Evolutionary conservation across 1,140 invertebrate species (phyloP), one percentile per base, ranked within the genome.

Genomic region (Formica exsecta): DNA sequence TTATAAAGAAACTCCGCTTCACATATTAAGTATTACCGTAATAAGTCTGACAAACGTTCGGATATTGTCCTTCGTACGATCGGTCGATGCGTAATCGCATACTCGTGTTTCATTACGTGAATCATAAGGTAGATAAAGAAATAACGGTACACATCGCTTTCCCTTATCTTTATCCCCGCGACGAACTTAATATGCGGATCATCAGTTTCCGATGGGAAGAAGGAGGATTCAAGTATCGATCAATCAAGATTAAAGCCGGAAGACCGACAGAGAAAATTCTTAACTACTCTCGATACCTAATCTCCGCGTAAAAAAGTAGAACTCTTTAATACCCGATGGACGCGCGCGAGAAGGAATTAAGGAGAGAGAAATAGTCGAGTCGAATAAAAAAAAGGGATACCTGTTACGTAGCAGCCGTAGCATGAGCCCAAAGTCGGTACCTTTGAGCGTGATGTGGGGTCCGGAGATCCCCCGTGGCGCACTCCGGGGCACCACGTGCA

Each of bases 401-500:
- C 62, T 81, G 79, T 80, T 71, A 44, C 32, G 38, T n/a, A 61
- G 41, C 84, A 22, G 22, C 62, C 22, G 29, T n/a, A 54, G 44
- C 84, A 25, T 32, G 68, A 65, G 19, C 64, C 75, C 29, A 0
- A 38, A 7, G 57, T 86, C 90, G 92, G 92, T 36, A 38, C 83
- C 89, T 93, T 93, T 92, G 92, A 92, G 74, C 91, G 62, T 90
- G 86, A 90, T 90, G 92, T 92, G 92, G 80, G 92, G 92, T 87
- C 87, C 57, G 62, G 83, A 7, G 64, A 48, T 74, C 85, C 89
- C 92, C 89, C 77, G 77, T 66, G 22, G 92, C 84, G 90, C 90
- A 71, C 92, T 88, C 91, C 79, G 59, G 61, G 87, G 90, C 66
- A 91, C 71, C 90, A 86, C 87, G 80, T 91, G 86, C 80, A 90